Evolutionary conservation across 2,888 invertebrate genomes (phyloP).

Genomic region (Cryptophagus acutangulus): DNA sequence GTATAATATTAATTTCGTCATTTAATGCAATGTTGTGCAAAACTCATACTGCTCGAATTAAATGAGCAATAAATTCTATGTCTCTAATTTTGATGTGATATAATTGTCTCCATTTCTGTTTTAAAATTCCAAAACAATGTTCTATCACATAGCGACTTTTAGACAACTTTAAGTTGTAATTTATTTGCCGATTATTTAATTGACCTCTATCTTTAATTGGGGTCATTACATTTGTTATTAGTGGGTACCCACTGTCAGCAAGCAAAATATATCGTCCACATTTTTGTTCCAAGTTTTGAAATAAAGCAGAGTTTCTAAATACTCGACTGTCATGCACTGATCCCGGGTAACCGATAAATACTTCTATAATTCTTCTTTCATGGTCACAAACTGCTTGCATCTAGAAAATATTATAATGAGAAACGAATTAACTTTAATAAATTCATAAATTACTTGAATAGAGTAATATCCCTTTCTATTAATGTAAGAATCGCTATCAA

Average conservation of each 20-base stretch:
- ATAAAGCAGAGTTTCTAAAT: slow-evolving; percentile 8
- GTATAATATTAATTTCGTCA: too few relatives aligned
- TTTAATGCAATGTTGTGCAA: too few relatives aligned
- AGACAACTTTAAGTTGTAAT: too few relatives aligned
- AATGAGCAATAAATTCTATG: not conserved
- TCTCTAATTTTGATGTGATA: too few relatives aligned
- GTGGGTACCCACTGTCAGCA: slow-evolving; percentile 13
- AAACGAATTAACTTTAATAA: not conserved
- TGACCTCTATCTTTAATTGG: slow-evolving; percentile 11
- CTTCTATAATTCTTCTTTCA: not conserved
- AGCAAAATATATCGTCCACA: slow-evolving; percentile 3
- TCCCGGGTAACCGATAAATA: slow-evolving; percentile 3
- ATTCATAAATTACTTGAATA: slow-evolving; percentile 4
- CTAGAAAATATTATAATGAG: not conserved
- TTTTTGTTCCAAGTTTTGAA: too few relatives aligned
- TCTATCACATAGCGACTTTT: too few relatives aligned
- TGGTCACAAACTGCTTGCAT: not conserved
- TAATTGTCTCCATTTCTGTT: too few relatives aligned
- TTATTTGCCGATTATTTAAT: too few relatives aligned
- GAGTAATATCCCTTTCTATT: slow-evolving; percentile 15
- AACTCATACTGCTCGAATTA: too few relatives aligned
- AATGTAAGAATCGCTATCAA: slow-evolving; percentile 10
- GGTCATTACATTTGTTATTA: slow-evolving; percentile 9
- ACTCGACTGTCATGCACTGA: too few relatives aligned
- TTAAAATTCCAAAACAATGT: too few relatives aligned